Conservation (phyloP, 2,888 invertebrate species). For the Leistus spinibarbis region DNA sequence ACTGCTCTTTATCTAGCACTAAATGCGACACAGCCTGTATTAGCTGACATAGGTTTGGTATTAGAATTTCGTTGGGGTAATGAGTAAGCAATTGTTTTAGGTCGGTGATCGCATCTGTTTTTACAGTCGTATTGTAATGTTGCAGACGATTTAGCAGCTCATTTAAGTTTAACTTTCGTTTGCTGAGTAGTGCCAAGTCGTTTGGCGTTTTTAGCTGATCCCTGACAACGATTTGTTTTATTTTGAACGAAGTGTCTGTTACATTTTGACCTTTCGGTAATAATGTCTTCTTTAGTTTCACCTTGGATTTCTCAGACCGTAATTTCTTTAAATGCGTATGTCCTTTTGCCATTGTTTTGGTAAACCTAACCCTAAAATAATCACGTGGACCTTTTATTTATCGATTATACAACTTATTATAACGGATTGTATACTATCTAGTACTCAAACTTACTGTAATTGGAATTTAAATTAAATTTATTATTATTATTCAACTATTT, state of each 20-base stretch:
- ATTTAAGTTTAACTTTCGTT: constrained; percentile 71
- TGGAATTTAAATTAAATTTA: no score
- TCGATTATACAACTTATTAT: no score
- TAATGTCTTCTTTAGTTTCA: constrained; percentile 71
- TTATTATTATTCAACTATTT: no score
- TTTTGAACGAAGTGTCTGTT: constrained; percentile 87
- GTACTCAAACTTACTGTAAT: background rate
- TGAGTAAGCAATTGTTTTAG: constrained; percentile 63
- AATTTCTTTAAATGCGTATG: constrained; percentile 74
- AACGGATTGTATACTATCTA: no score
- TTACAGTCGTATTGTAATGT: constrained; percentile 75
- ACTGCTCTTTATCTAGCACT: constrained; percentile 73
- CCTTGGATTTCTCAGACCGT: constrained; percentile 86
- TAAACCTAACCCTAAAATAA: background rate
- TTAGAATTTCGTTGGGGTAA: constrained; percentile 58
- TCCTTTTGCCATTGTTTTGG: constrained; percentile 61
- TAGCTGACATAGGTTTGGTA: constrained; percentile 68
- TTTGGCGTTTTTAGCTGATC: constrained; percentile 71
- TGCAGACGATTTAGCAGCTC: constrained; percentile 73
- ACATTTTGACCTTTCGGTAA: constrained; percentile 88
- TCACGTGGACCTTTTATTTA: background rate
- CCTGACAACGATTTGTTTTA: constrained; percentile 82
- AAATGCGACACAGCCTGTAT: constrained; percentile 72
- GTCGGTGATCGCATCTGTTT: constrained; percentile 69
- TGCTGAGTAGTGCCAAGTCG: constrained; percentile 65